Percentiles rank a stretch among this genome's conserved stretches.
Evolutionary conservation across 1,140 invertebrate species (phyloP).

Genomic region (Diabrotica virgifera): DNA sequence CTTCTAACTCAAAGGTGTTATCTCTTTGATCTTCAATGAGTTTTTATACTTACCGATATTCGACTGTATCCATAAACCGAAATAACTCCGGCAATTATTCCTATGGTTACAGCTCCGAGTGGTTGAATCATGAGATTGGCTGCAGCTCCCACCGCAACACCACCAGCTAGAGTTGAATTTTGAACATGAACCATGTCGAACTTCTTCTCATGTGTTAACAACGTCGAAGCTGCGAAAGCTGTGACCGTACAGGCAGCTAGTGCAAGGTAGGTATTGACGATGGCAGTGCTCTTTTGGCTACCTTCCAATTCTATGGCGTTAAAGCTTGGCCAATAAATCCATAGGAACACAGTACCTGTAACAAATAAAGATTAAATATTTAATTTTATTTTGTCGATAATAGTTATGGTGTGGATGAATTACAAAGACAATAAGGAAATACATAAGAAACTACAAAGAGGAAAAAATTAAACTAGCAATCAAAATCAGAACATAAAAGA

Average conservation of each 20-base stretch:
- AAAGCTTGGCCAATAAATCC: conserved; percentile 96
- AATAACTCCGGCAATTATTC: conserved; percentile 73
- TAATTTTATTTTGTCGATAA: too few relatives aligned
- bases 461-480: too few relatives aligned
- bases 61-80: conserved; percentile 85
- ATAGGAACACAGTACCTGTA: conserved; percentile 86
- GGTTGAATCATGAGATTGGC: conserved; percentile 83
- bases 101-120: conserved; percentile 80
- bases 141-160: conserved; percentile 63
- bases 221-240: conserved; percentile 78
- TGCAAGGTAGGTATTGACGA: conserved; percentile 91
- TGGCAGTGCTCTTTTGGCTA: conserved; percentile 76
- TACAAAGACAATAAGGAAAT: too few relatives aligned
- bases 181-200: conserved; percentile 90
- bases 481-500: too few relatives aligned
- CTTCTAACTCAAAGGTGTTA: too few relatives aligned
- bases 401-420: too few relatives aligned
- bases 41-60: conserved; percentile 67
- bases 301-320: conserved; percentile 77
- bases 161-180: conserved; percentile 85
- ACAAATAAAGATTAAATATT: not conserved
- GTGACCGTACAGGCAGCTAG: conserved; percentile 79
- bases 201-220: conserved; percentile 75
- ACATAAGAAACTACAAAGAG: too few relatives aligned
- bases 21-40: too few relatives aligned